A percentile compares a stretch with the other conserved stretches of the same genome.
phyloP scores from a whole-genome alignment of 2,888 invertebrate species.

The Callosobruchus maculatus region DNA sequence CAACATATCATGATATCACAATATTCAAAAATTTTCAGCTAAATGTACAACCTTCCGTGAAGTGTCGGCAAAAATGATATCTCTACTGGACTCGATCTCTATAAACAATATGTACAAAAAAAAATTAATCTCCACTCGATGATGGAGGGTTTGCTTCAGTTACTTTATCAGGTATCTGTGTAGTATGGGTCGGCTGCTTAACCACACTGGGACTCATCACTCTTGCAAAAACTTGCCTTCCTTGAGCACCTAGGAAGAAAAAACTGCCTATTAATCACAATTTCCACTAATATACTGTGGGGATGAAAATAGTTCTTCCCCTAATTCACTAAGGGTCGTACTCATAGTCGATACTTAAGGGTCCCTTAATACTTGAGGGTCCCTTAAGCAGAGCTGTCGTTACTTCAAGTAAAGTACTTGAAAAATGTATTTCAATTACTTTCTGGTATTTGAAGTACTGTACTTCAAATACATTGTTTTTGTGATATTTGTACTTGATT shows the following conservation, averaged over 20 bases:
- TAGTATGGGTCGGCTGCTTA: conserved; percentile 23
- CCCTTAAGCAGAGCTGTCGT: too few relatives aligned
- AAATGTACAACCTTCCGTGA: conserved; percentile 16
- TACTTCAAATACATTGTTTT: too few relatives aligned
- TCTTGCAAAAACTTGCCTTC: conserved; percentile 51
- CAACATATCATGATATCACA: conserved; percentile 4
- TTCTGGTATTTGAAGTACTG: too few relatives aligned
- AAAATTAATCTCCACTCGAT: conserved; percentile 15
- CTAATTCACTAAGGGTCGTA: too few relatives aligned
- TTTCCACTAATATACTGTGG: too few relatives aligned
- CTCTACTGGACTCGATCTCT: conserved; percentile 3
- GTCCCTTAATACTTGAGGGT: too few relatives aligned
- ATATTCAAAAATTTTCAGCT: conserved; percentile 13
- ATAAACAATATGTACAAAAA: conserved; percentile 22
- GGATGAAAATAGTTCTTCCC: too few relatives aligned
- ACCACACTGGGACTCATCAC: conserved; percentile 48
- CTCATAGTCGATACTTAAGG: too few relatives aligned
- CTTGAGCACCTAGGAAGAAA: conserved; percentile 36
- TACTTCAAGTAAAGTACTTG: too few relatives aligned
- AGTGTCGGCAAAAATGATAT: background rate
- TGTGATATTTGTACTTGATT: too few relatives aligned
- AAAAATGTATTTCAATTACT: too few relatives aligned
- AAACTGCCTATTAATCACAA: too few relatives aligned
- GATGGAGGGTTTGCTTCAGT: conserved; percentile 18
- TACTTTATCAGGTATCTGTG: conserved; percentile 15